Evolutionary conservation across 2,113 vertebrate species (phyloP).

Genomic region (Chaenocephalus aceratus): DNA sequence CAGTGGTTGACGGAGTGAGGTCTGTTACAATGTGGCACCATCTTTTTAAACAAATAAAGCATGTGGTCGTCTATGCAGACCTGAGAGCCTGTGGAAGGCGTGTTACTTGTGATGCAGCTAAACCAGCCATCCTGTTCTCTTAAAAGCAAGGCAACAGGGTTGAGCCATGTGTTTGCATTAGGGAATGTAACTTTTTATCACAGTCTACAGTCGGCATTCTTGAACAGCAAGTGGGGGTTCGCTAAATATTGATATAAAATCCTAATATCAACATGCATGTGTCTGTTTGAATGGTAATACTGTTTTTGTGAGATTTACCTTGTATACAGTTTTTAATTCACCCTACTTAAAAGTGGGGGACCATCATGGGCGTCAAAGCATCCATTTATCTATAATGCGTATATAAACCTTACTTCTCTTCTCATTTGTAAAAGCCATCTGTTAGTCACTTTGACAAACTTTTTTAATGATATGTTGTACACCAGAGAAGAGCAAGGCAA

Average conservation of each 20-base stretch:
- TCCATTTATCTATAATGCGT: slow-evolving; percentile 22
- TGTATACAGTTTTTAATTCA: neutral
- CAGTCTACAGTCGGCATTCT: too few relatives aligned
- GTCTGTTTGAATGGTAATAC: neutral
- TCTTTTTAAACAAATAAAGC: slow-evolving; percentile 61
- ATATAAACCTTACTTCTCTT: neutral
- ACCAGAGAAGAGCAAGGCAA: slow-evolving; percentile 15
- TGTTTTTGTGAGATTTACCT: too few relatives aligned
- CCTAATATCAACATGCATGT: neutral
- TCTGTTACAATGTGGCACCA: slow-evolving; percentile 26
- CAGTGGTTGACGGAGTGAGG: slow-evolving; percentile 21
- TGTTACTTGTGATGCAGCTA: slow-evolving; percentile 38
- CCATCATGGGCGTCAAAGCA: neutral
- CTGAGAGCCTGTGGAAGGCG: slow-evolving; percentile 26
- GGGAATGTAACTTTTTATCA: neutral
- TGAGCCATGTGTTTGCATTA: neutral
- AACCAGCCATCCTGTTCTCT: slow-evolving; percentile 31
- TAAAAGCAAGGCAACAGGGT: slow-evolving; percentile 13
- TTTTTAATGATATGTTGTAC: slow-evolving; percentile 21
- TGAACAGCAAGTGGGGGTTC: too few relatives aligned
- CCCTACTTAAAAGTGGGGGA: slow-evolving; percentile 1
- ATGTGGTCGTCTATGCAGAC: slow-evolving; percentile 45
- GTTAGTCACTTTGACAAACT: slow-evolving; percentile 6
- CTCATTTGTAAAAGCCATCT: slow-evolving; percentile 19
- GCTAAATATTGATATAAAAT: too few relatives aligned